phyloP scores from a whole-genome alignment of 2,888 invertebrate species.

The Crepidodera aurea region DNA sequence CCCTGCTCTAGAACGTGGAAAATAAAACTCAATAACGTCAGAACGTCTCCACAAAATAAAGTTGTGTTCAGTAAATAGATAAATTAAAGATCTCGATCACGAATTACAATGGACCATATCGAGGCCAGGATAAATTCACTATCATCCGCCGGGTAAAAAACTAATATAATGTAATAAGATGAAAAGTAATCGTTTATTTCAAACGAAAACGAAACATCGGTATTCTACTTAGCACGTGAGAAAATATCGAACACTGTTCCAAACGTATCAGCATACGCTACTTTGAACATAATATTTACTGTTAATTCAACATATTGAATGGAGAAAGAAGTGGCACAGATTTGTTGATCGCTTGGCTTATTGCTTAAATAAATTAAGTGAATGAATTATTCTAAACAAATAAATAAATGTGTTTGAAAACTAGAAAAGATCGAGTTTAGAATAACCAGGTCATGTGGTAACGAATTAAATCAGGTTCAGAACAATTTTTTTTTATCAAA shows the following conservation, averaged over 20 bases:
- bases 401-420: conserved; percentile 7
- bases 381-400: conserved; percentile 5
- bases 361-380: conserved; percentile 12
- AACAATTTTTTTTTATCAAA: too few relatives aligned
- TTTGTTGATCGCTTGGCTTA: conserved; percentile 1
- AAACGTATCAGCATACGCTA: conserved; percentile 8
- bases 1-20: too few relatives aligned
- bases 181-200: conserved; percentile 15
- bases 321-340: conserved; percentile 10
- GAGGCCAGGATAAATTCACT: conserved; percentile 21
- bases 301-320: conserved; percentile 10
- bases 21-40: too few relatives aligned
- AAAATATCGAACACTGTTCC: neutral
- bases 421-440: neutral
- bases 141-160: conserved; percentile 10
- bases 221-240: neutral
- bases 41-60: too few relatives aligned
- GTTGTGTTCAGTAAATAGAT: neutral
- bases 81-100: neutral
- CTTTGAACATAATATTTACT: conserved; percentile 6
- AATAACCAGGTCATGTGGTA: neutral
- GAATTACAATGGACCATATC: conserved; percentile 12
- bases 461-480: too few relatives aligned
- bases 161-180: conserved; percentile 5
- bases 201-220: conserved; percentile 16